These are phyloP conservation scores for Sarcophaga variegata DNA, from an alignment of 2,888 invertebrate species.

Conservation along the genomic window DNA sequence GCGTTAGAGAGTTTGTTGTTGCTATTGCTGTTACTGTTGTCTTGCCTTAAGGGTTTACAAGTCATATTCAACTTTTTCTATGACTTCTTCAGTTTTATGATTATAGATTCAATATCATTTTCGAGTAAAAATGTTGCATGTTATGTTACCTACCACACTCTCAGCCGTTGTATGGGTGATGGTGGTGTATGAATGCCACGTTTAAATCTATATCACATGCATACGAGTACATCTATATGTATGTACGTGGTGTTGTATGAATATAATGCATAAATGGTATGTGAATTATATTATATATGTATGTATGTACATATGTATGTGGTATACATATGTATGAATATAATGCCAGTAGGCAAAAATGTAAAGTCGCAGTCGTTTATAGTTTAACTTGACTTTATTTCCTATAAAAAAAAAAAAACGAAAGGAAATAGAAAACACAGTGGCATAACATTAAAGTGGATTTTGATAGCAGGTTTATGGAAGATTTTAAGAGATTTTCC, in stretches of 20 bases:
- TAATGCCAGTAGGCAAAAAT: constrained; percentile 57
- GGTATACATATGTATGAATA: constrained; percentile 8
- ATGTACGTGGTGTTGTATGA: background rate
- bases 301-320: background rate
- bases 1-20: background rate
- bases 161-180: background rate
- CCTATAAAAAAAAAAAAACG: background rate
- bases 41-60: constrained; percentile 48
- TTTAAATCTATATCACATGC: background rate
- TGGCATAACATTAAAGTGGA: background rate
- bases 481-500: too few species aligned
- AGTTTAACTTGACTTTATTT: constrained; percentile 46
- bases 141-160: constrained; percentile 9
- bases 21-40: constrained; percentile 30
- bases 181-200: background rate
- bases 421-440: constrained; percentile 7
- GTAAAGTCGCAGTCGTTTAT: constrained; percentile 37
- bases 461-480: background rate
- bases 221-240: too few species aligned
- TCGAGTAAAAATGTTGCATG: constrained; percentile 36
- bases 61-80: constrained; percentile 50
- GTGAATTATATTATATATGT: background rate
- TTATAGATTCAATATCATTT: constrained; percentile 60
- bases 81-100: constrained; percentile 55
- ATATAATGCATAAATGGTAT: constrained; percentile 31